Evolutionary conservation across 2,797 vertebrate species (phyloP), one percentile per base, ranked within the genome.

Genomic region (Cossypha caffra): DNA sequence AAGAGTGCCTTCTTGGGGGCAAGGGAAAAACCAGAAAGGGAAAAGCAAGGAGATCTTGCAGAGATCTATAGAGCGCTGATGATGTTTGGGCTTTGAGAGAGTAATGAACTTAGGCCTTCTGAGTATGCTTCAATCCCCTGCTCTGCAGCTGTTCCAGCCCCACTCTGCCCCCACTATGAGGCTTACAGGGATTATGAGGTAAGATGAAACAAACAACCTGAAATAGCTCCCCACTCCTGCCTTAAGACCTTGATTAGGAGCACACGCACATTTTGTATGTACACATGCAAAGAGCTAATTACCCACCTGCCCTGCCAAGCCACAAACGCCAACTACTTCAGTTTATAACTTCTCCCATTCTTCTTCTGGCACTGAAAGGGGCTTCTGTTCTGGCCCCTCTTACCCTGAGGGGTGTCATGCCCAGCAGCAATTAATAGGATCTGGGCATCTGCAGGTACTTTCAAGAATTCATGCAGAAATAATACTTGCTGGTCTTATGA

Each of bases 121-220:
- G 25, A 75, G 20, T 12, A 24, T 35, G 33, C 76, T 78, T 58
- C 79, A 81, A 81, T 88, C 85, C 58, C 54, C 51, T n/a, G 77
- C 55, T 79, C 66, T 67, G 66, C 82, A 78, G 62, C 57, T 80
- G 47, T 62, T 90, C 85, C 82, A 75, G 66, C 42, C 76, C 57
- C 59, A 17, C 85, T 67, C 20, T 47, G 72, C 50, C 74, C 86
- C 61, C 23, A 38, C 82, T 63, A 29, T 6, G 28, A 83, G 28
- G 45, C 28, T 95, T 93, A 95, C 18, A 67, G 68, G 74, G 95
- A 96, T 95, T 97, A 96, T 11, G 64, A 83, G 72, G 78, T 77
- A 94, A 87, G 85, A 80, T 88, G 95, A 96, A 92, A 82, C 77
- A 90, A 97, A 77, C 90, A 95, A 88, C 91, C 88, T 73, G 80